A percentile compares a stretch with the other conserved stretches of the same genome.
These are phyloP conservation scores for Amblyornis subalaris DNA, from an alignment of 2,113 vertebrate species.

Conservation along the genomic window DNA sequence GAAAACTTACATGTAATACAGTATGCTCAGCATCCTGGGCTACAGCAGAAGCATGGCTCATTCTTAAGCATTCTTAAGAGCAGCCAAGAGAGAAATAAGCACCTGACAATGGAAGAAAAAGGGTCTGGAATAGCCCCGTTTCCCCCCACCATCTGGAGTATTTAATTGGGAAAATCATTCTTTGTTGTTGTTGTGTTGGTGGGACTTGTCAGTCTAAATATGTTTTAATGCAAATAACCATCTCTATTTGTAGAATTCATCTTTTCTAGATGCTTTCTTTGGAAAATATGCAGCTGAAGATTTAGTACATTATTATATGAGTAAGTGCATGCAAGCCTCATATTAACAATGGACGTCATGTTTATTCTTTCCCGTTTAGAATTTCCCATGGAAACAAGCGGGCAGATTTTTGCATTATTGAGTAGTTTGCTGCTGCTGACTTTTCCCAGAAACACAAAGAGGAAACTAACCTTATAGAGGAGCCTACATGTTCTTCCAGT, in stretches of 20 bases:
- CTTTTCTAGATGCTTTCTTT: slow-evolving; percentile 8
- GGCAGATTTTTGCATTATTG: slow-evolving; percentile 43
- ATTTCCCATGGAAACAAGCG: slow-evolving; percentile 65
- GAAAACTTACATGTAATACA: background rate
- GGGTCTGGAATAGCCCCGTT: background rate
- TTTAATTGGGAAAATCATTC: slow-evolving; percentile 10
- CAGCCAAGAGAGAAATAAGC: background rate
- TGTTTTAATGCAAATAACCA: slow-evolving; percentile 21
- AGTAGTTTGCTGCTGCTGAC: background rate
- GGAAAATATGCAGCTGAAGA: slow-evolving; percentile 12
- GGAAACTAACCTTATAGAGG: background rate
- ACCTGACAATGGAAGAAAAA: background rate
- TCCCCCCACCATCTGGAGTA: background rate
- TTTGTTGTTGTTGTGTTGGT: background rate
- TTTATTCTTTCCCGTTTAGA: slow-evolving; percentile 34
- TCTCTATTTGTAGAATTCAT: background rate
- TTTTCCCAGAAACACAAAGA: background rate
- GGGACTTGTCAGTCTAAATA: slow-evolving; percentile 44
- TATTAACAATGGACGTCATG: slow-evolving; percentile 21
- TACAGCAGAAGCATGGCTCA: background rate
- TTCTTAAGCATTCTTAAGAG: background rate
- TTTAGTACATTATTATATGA: slow-evolving; percentile 38
- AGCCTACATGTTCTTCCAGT: background rate
- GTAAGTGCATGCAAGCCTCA: slow-evolving; percentile 21
- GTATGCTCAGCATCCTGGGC: background rate